phyloP scores from a whole-genome alignment of 2,888 invertebrate species.

The Lasioglossum calceatum region DNA sequence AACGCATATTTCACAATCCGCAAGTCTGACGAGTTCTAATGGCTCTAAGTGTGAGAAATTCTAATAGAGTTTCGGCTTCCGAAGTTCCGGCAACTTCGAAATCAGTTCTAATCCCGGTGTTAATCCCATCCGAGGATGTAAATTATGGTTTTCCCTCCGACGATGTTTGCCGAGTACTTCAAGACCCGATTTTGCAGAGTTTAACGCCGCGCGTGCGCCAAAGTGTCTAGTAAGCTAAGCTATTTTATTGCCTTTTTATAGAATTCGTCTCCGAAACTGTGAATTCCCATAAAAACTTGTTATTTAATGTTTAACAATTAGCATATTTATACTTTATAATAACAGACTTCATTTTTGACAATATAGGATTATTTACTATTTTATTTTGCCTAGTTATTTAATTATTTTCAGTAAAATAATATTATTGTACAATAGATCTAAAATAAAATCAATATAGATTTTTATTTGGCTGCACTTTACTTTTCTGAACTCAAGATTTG shows the following conservation, averaged over 20 bases:
- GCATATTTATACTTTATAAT: too few species aligned
- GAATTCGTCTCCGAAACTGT: not conserved
- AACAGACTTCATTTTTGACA: too few species aligned
- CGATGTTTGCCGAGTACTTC: not conserved
- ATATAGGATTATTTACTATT: not conserved
- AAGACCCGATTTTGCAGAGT: not conserved
- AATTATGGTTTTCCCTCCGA: conserved; percentile 14
- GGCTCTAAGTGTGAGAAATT: conserved; percentile 8
- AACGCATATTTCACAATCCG: conserved; percentile 5
- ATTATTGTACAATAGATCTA: too few species aligned
- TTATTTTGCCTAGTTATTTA: not conserved
- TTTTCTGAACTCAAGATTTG: too few species aligned
- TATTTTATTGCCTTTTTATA: not conserved
- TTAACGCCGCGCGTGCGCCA: too few species aligned
- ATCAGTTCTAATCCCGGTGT: conserved; percentile 8
- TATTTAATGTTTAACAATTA: not conserved
- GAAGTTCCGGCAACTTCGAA: conserved; percentile 13
- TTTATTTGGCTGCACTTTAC: not conserved
- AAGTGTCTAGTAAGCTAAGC: not conserved
- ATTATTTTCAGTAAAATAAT: not conserved
- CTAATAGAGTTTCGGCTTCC: conserved; percentile 2
- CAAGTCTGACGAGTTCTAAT: conserved; percentile 4
- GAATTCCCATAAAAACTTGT: not conserved
- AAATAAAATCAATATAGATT: not conserved
- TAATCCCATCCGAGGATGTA: conserved; percentile 11